Percentiles rank a stretch among this genome's conserved stretches.
phyloP scores from a whole-genome alignment of 2,113 vertebrate species.

The Oophaga pumilio region DNA sequence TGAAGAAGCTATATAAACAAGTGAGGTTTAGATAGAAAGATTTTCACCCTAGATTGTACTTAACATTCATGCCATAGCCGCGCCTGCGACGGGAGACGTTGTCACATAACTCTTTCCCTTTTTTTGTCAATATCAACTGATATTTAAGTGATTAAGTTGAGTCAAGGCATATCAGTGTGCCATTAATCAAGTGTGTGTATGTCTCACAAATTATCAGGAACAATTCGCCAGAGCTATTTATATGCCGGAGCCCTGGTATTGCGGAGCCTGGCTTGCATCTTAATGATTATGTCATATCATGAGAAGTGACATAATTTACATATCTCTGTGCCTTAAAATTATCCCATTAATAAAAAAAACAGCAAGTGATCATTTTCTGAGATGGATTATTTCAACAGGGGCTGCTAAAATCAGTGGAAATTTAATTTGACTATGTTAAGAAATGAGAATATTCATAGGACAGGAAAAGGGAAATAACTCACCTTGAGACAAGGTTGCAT shows the following conservation, averaged over 20 bases:
- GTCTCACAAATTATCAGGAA: slow-evolving; percentile 56
- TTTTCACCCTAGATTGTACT: background rate
- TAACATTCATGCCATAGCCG: background rate
- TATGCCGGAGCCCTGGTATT: slow-evolving; percentile 60
- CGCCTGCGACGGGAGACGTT: slow-evolving; percentile 15
- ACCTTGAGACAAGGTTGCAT: background rate
- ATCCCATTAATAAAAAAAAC: slow-evolving; percentile 23
- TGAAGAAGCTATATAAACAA: background rate
- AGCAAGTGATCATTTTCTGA: slow-evolving; percentile 24
- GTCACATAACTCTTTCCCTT: slow-evolving; percentile 56
- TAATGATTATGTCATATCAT: slow-evolving; percentile 60
- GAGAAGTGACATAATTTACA: slow-evolving; percentile 56
- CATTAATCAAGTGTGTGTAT: slow-evolving; percentile 62
- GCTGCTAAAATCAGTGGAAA: slow-evolving; percentile 48
- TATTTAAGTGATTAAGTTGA: slow-evolving; percentile 59
- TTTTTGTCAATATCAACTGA: slow-evolving; percentile 62
- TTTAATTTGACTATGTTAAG: slow-evolving; percentile 5
- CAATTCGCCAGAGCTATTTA: slow-evolving; percentile 61
- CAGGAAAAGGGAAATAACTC: background rate
- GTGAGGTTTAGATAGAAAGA: background rate
- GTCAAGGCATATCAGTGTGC: slow-evolving; percentile 40
- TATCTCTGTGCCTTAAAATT: slow-evolving; percentile 44
- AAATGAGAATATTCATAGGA: background rate
- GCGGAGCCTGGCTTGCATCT: slow-evolving; percentile 57
- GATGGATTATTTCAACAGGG: slow-evolving; percentile 13